Evolutionary conservation across 1,140 invertebrate genomes (phyloP), one percentile per base, ranked within the genome.

Genomic region (Hyles vespertilio): DNA sequence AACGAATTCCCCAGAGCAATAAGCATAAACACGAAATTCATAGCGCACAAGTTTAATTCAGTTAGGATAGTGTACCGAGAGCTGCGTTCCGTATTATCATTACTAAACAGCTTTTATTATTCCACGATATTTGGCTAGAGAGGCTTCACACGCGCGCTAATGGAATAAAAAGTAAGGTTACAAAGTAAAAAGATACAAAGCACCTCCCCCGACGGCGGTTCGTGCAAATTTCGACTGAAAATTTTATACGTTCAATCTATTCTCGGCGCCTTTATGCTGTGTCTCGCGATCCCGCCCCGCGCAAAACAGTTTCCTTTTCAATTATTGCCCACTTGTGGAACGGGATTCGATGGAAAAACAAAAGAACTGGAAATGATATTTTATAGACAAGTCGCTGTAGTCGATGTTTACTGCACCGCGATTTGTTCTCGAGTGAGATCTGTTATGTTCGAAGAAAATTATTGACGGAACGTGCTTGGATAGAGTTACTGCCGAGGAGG

Each of bases 91-190:
- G 72, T 70, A 82, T 87, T 84, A 87, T 84, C 84, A 82, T 87
- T 89, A 84, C 80, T 87, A 86, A 89, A 78, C 83, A 84, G 86
- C 81, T 85, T 87, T 84, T 89, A 87, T 87, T 87, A 86, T 89
- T 87, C 79, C 78, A 79, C 72, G 77, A 85, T 89, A 86, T 87
- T 89, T 79, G 84, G 79, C 84, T 85, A 82, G 69, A 81, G 84
- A 79, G 81, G 79, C 76, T 74, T 75, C 82, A 84, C 81, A 86
- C 71, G 76, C 77, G 69, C 78, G 74, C 81, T 89, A 89, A 89
- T 89, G 84, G 86, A 89, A 89, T 87, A 89, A 89, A 89, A 89
- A 89, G 86, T 87, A 86, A 89, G 86, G 83, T 87, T 78, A 84
- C 86, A 87, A 84, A 87, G 82, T 87, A 89, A 87, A 87, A 89